A percentile compares a stretch with the other conserved stretches of the same genome.
phyloP scores from a whole-genome alignment of 2,797 vertebrate genomes.

The Clamator glandarius region DNA sequence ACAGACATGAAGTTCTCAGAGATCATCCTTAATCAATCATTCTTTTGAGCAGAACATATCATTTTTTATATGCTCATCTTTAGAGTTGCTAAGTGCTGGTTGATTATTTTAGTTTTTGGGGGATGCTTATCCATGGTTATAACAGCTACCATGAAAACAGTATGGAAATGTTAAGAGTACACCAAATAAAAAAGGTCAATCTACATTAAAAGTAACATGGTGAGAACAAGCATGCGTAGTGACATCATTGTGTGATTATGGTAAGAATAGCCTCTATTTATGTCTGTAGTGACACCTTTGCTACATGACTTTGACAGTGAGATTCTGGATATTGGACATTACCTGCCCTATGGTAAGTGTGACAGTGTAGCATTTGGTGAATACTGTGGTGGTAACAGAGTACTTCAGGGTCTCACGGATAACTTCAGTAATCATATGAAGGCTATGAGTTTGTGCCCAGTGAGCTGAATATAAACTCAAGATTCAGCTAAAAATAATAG shows the following conservation, averaged over 20 bases:
- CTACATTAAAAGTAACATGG: neutral
- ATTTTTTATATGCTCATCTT: neutral
- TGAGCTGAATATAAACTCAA: neutral
- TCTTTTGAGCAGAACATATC: conserved; percentile 58
- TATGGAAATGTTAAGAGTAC: neutral
- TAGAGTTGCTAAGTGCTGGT: conserved; percentile 43
- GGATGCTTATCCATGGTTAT: neutral
- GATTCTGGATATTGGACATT: neutral
- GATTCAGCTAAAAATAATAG: neutral
- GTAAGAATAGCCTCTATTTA: neutral
- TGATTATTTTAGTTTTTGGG: conserved; percentile 56
- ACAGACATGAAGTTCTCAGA: neutral
- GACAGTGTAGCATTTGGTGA: neutral
- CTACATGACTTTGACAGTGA: neutral
- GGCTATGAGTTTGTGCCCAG: neutral
- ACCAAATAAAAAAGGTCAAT: neutral
- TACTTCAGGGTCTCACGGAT: neutral
- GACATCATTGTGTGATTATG: neutral
- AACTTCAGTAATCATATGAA: neutral
- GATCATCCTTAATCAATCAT: neutral
- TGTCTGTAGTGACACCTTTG: neutral
- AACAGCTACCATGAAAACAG: neutral
- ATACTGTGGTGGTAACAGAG: neutral
- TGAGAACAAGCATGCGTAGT: neutral
- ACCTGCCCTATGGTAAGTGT: neutral